These are phyloP conservation scores for Lycia hirtaria DNA, from an alignment of 2,888 invertebrate species.

Conservation along the genomic window DNA sequence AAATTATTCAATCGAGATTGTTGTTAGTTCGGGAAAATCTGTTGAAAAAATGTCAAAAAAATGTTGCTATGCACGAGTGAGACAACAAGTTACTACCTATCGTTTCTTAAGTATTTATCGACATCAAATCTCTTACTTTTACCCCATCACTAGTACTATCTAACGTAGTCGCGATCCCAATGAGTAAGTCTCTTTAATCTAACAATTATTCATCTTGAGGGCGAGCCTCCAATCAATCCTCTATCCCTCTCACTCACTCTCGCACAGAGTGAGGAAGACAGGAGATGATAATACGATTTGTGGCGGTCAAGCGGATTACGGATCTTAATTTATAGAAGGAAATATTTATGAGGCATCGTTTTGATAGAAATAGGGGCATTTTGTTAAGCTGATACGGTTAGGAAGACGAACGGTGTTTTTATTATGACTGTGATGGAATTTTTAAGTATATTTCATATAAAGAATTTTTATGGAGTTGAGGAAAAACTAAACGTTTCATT, in stretches of 20 bases:
- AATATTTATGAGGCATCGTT: slow-evolving; percentile 23
- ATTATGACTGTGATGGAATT: neutral
- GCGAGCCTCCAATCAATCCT: slow-evolving; percentile 41
- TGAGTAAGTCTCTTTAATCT: slow-evolving; percentile 80
- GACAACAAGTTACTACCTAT: too few species aligned
- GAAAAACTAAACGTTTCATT: too few species aligned
- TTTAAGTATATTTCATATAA: too few species aligned
- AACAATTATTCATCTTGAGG: slow-evolving; percentile 79
- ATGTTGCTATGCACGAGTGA: too few species aligned
- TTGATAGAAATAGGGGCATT: slow-evolving; percentile 6
- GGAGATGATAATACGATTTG: slow-evolving; percentile 38
- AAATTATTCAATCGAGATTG: too few species aligned
- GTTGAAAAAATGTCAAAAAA: too few species aligned
- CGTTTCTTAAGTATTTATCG: slow-evolving; percentile 2
- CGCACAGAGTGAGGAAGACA: slow-evolving; percentile 20
- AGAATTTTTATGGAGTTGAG: too few species aligned
- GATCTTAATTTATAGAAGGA: slow-evolving; percentile 37
- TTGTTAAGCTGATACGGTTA: slow-evolving; percentile 4
- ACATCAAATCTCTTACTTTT: neutral
- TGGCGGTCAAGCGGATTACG: slow-evolving; percentile 38
- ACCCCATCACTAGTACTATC: slow-evolving; percentile 55
- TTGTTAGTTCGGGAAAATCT: too few species aligned
- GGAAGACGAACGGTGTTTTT: neutral
- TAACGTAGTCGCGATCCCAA: slow-evolving; percentile 66
- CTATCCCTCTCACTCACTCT: slow-evolving; percentile 22